Conservation (phyloP, 2,888 invertebrate genomes). For the Bursaphelenchus okinawaensis region DNA sequence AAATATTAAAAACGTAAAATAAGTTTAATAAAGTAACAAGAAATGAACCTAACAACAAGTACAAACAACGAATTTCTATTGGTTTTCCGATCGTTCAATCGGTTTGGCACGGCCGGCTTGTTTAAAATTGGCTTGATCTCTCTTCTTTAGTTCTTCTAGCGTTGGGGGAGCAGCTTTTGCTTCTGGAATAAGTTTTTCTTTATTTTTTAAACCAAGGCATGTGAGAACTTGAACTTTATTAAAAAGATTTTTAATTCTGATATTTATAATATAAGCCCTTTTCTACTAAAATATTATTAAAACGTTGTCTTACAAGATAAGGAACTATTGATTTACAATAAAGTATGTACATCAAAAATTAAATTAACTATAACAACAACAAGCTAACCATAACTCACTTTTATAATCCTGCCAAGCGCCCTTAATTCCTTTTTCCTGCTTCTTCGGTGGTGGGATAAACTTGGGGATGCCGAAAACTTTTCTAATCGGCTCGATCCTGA, state of each 20-base stretch:
- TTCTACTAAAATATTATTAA: too few species aligned
- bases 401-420: conserved; percentile 14
- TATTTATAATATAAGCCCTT: too few species aligned
- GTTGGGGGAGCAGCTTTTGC: conserved; percentile 34
- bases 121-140: conserved; percentile 45
- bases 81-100: background rate
- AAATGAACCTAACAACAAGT: conserved; percentile 13
- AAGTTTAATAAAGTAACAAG: conserved; percentile 10
- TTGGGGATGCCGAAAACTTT: conserved; percentile 31
- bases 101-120: conserved; percentile 50
- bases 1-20: too few species aligned
- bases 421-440: conserved; percentile 7
- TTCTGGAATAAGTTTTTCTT: too few species aligned
- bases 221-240: too few species aligned
- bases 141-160: conserved; percentile 34
- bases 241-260: too few species aligned
- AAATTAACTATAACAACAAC: background rate
- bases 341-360: too few species aligned
- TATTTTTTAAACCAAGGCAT: too few species aligned
- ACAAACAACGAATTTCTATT: background rate
- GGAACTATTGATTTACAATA: too few species aligned
- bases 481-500: conserved; percentile 38
- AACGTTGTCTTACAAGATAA: too few species aligned
- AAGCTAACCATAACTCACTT: conserved; percentile 13
- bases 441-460: conserved; percentile 21